Conservation (phyloP, 2,888 invertebrate species). For the Pandemis heparana region DNA sequence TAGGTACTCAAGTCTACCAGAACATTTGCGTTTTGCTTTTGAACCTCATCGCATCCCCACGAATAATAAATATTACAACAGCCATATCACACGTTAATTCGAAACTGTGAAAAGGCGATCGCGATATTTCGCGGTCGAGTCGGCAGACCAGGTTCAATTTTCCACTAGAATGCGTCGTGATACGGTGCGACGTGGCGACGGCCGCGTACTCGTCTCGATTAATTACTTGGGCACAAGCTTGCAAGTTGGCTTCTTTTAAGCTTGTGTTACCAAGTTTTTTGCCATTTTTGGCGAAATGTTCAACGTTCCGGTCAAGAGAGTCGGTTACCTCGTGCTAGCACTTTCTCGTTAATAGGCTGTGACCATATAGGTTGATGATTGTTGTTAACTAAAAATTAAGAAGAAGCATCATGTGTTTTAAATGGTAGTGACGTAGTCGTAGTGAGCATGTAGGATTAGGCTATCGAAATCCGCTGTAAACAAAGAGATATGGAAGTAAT, state of each 20-base stretch:
- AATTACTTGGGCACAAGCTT: conserved; percentile 64
- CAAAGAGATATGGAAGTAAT: too few relatives aligned
- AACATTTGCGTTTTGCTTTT: neutral
- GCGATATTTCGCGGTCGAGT: conserved; percentile 69
- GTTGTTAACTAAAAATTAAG: too few relatives aligned
- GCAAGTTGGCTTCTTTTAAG: conserved; percentile 40
- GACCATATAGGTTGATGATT: too few relatives aligned
- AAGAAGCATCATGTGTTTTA: too few relatives aligned
- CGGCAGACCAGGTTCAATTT: conserved; percentile 73
- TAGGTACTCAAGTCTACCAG: too few relatives aligned
- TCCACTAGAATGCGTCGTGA: conserved; percentile 76
- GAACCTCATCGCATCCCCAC: neutral
- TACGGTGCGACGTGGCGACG: conserved; percentile 79
- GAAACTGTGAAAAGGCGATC: conserved; percentile 40
- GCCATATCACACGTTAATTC: conserved; percentile 3
- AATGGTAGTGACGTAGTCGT: too few relatives aligned
- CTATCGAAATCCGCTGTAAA: too few relatives aligned
- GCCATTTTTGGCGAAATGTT: conserved; percentile 45
- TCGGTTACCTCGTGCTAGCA: neutral
- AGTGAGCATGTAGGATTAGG: too few relatives aligned
- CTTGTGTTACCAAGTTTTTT: conserved; percentile 71
- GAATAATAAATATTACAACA: conserved; percentile 4
- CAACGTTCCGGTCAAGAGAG: conserved; percentile 8
- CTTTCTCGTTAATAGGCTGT: neutral
- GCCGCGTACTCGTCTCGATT: conserved; percentile 66